These are phyloP conservation scores for Drosophila anomalata DNA, from an alignment of 2,888 invertebrate genomes.

Conservation along the genomic window DNA sequence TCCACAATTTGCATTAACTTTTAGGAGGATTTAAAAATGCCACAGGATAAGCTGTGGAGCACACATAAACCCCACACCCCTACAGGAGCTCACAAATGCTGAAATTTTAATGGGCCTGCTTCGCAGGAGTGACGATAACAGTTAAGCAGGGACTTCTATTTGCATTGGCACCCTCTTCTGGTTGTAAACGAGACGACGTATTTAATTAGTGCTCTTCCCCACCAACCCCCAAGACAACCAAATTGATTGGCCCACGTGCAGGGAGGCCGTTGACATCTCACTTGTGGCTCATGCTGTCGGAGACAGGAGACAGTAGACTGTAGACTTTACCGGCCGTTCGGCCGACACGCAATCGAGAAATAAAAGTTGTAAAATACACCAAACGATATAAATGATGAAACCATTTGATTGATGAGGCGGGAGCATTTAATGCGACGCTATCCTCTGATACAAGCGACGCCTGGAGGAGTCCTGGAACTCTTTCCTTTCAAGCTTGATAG, in stretches of 20 bases:
- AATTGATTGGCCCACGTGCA: conserved; percentile 41
- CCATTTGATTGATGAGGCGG: conserved; percentile 42
- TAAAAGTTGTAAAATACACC: conserved; percentile 39
- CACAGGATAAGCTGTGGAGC: conserved; percentile 1
- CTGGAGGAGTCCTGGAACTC: no score
- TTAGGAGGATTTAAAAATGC: conserved; percentile 39
- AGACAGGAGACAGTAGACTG: conserved; percentile 1
- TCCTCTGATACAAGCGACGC: neutral
- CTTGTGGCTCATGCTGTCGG: conserved; percentile 33
- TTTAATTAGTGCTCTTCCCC: conserved; percentile 46
- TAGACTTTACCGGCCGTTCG: conserved; percentile 7
- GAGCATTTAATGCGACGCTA: conserved; percentile 3
- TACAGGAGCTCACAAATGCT: conserved; percentile 15
- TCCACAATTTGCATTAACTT: conserved; percentile 26
- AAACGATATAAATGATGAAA: conserved; percentile 28
- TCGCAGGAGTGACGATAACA: conserved; percentile 24
- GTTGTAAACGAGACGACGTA: conserved; percentile 54
- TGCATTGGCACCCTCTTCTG: conserved; percentile 26
- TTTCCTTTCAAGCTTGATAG: no score
- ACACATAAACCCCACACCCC: neutral
- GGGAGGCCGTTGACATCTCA: conserved; percentile 39
- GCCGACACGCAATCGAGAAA: conserved; percentile 38
- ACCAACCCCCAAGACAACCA: neutral
- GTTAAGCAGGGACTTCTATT: conserved; percentile 24
- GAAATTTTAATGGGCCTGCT: conserved; percentile 35